Conservation (phyloP, 1,140 invertebrate genomes). For the Aphaenogaster floridana region DNA sequence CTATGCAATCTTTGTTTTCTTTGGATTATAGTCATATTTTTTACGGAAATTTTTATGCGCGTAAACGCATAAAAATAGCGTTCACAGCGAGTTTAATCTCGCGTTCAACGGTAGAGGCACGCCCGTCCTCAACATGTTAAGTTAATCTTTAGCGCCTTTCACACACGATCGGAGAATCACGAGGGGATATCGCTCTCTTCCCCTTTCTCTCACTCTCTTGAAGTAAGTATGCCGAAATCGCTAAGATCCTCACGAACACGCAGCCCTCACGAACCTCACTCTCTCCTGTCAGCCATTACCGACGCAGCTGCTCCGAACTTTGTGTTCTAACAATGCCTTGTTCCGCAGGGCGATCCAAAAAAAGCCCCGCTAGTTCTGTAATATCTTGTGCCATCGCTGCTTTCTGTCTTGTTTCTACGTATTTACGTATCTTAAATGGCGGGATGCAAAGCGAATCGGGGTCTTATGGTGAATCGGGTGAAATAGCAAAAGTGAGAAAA, state of each 20-base stretch:
- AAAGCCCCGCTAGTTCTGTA: slow-evolving; percentile 72
- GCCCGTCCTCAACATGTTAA: slow-evolving; percentile 49
- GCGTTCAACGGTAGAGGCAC: background rate
- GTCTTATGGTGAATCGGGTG: slow-evolving; percentile 1
- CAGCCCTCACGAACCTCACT: slow-evolving; percentile 38
- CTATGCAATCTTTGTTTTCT: background rate
- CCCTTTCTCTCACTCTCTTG: slow-evolving; percentile 11
- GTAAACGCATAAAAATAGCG: background rate
- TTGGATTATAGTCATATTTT: background rate
- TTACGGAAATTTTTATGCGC: background rate
- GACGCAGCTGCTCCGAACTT: slow-evolving; percentile 66
- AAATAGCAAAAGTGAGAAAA: background rate
- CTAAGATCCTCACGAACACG: slow-evolving; percentile 46
- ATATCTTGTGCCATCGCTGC: slow-evolving; percentile 75
- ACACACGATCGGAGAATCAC: slow-evolving; percentile 30
- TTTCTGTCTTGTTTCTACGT: slow-evolving; percentile 73
- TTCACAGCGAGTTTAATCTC: background rate
- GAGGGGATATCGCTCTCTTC: slow-evolving; percentile 26
- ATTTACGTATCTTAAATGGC: slow-evolving; percentile 48
- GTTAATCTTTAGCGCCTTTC: slow-evolving; percentile 4
- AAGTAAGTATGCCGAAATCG: slow-evolving; percentile 39
- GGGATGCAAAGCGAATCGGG: slow-evolving; percentile 39
- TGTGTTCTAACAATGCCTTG: slow-evolving; percentile 73
- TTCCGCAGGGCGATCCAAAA: slow-evolving; percentile 61
- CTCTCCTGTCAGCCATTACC: slow-evolving; percentile 50